Percentiles rank a stretch among this genome's conserved stretches.
Evolutionary conservation across 2,888 invertebrate genomes (phyloP).

Genomic region (Eupeodes luniger): DNA sequence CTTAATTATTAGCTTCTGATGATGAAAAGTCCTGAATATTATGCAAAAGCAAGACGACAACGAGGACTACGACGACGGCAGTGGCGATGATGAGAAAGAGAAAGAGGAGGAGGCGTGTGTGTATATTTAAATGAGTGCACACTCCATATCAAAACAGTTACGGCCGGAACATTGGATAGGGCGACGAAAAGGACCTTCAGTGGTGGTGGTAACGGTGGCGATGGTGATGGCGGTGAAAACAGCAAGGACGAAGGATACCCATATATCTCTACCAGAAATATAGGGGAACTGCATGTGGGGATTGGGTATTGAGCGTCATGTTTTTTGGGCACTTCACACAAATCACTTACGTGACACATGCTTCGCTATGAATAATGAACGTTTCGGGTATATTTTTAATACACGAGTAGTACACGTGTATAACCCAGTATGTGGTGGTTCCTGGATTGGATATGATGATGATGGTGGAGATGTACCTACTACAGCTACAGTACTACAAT

Average conservation of each 20-base stretch:
- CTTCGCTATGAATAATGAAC: conserved; percentile 75
- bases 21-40: conserved; percentile 59
- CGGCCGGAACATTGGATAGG: background rate
- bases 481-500: no score
- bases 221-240: background rate
- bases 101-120: background rate
- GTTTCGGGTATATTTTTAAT: conserved; percentile 64
- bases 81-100: background rate
- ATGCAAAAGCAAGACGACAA: background rate
- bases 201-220: background rate
- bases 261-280: background rate
- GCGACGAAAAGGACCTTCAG: background rate
- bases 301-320: conserved; percentile 69
- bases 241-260: background rate
- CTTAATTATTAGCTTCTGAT: conserved; percentile 71
- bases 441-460: background rate
- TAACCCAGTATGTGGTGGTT: conserved; percentile 34
- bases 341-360: conserved; percentile 76
- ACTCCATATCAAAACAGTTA: conserved; percentile 32
- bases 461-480: conserved; percentile 7
- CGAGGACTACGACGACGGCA: no score
- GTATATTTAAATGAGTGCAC: conserved; percentile 56
- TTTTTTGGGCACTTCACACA: conserved; percentile 76
- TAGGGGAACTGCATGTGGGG: background rate
- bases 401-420: conserved; percentile 66